Base-by-base conservation (phyloP, 1,140 invertebrate species). In the Meloidogyne exigua region DNA sequence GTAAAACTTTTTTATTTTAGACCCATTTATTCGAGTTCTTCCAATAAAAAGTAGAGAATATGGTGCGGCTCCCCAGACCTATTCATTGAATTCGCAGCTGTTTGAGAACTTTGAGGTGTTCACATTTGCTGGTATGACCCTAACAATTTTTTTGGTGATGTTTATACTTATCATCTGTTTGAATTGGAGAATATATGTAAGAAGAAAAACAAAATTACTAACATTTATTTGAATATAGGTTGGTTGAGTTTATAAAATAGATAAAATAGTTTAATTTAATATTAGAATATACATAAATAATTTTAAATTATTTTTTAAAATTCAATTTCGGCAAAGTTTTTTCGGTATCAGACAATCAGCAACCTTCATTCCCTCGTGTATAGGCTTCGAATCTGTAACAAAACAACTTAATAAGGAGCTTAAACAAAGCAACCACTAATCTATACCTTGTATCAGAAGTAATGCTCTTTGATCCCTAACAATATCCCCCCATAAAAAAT, bases 281-380 rank as follows among this genome's bases (percentile, higher is more conserved):
- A n/a, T n/a, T n/a, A n/a, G n/a, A n/a, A n/a, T n/a, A n/a, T n/a
- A n/a, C n/a, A n/a, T n/a, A n/a, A n/a, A n/a, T n/a, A n/a, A n/a
- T n/a, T n/a, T 39, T 39, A 10, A 10, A 10, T 39, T 9, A 39
- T 39, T 57, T 57, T 57, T n/a, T 1, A 62, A 76, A 75, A 64
- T n/a, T 77, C 62, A 77, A 23, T 66, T 78, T 65, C 42, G 80
- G n/a, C 15, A n/a, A 18, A 77, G 80, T 23, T 36, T 77, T 15
- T 69, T 74, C 9, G 80, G 80, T 26, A 81, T 83, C 78, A 81
- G 13, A 10, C 81, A 76, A 23, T 80, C 81, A 15, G 81, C 80
- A 44, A 81, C 66, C 64, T 82, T 81, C 13, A 74, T 23, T 2
- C 80, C 80, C 9, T 83, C 81, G 15, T 73, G 32, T 26, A 25